phyloP scores from a whole-genome alignment of 2,888 invertebrate genomes.

The Hypomecis punctinalis region DNA sequence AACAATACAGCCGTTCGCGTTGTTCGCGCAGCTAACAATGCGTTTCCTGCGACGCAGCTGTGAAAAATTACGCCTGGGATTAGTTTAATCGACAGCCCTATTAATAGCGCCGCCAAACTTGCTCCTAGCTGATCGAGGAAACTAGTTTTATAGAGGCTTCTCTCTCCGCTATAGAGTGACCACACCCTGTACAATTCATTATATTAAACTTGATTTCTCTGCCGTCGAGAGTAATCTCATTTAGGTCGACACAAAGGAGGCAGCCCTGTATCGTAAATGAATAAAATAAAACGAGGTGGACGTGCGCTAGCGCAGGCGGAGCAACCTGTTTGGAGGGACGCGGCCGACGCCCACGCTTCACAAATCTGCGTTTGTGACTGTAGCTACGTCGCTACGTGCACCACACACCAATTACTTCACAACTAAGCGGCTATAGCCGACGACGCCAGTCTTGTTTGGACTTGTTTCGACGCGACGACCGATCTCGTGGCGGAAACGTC shows the following conservation, averaged over 20 bases:
- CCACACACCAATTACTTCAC: slow-evolving; percentile 40
- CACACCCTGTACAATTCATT: slow-evolving; percentile 29
- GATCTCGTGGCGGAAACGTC: slow-evolving; percentile 30
- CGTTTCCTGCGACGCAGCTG: slow-evolving; percentile 61
- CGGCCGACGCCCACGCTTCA: slow-evolving; percentile 74
- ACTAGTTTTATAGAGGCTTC: slow-evolving; percentile 32
- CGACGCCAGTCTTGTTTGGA: slow-evolving; percentile 66
- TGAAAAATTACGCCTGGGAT: slow-evolving; percentile 44
- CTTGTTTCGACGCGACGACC: slow-evolving; percentile 58
- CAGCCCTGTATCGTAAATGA: slow-evolving; percentile 70
- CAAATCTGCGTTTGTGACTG: slow-evolving; percentile 75
- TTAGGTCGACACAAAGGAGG: slow-evolving; percentile 43
- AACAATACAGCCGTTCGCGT: slow-evolving; percentile 65
- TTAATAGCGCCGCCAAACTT: slow-evolving; percentile 26
- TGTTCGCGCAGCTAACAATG: slow-evolving; percentile 58
- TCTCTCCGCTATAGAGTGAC: slow-evolving; percentile 12
- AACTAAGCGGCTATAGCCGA: slow-evolving; percentile 24
- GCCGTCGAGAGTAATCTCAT: slow-evolving; percentile 27
- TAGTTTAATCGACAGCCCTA: slow-evolving; percentile 37
- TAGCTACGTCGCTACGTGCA: slow-evolving; percentile 53
- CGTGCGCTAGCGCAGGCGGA: slow-evolving; percentile 69
- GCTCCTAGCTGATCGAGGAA: slow-evolving; percentile 24
- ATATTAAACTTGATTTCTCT: slow-evolving; percentile 28
- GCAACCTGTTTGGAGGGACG: slow-evolving; percentile 79
- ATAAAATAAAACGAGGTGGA: slow-evolving; percentile 70